Percentiles rank a stretch among this genome's conserved stretches.
phyloP scores from a whole-genome alignment of 2,113 vertebrate genomes.

The Damaliscus lunatus region DNA sequence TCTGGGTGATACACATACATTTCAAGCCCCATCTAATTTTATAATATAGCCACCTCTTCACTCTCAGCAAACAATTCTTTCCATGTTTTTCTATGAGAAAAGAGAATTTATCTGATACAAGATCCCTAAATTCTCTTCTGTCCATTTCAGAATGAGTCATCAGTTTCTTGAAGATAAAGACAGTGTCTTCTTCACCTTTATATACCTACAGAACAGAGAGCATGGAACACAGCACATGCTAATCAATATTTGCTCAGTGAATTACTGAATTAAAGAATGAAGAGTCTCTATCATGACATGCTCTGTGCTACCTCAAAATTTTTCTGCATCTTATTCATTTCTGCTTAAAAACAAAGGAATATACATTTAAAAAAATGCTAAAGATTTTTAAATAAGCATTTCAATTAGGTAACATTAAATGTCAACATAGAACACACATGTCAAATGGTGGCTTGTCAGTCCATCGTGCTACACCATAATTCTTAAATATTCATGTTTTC shows the following conservation, averaged over 20 bases:
- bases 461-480: background rate
- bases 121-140: background rate
- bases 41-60: background rate
- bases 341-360: background rate
- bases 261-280: background rate
- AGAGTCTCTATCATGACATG: background rate
- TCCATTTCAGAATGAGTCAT: background rate
- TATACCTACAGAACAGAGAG: background rate
- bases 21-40: background rate
- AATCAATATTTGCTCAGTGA: background rate
- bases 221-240: background rate
- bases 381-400: slow-evolving; percentile 7
- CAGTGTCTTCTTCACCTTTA: background rate
- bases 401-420: background rate
- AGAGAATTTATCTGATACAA: background rate
- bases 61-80: background rate
- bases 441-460: background rate
- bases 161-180: background rate
- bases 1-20: background rate
- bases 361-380: background rate
- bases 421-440: background rate
- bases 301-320: background rate
- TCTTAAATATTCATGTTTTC: background rate
- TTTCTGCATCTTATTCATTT: background rate
- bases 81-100: background rate